Percentiles rank a stretch among this genome's conserved stretches.
Evolutionary conservation across 2,113 vertebrate genomes (phyloP).

Genomic region (Porphyrio hochstetteri): DNA sequence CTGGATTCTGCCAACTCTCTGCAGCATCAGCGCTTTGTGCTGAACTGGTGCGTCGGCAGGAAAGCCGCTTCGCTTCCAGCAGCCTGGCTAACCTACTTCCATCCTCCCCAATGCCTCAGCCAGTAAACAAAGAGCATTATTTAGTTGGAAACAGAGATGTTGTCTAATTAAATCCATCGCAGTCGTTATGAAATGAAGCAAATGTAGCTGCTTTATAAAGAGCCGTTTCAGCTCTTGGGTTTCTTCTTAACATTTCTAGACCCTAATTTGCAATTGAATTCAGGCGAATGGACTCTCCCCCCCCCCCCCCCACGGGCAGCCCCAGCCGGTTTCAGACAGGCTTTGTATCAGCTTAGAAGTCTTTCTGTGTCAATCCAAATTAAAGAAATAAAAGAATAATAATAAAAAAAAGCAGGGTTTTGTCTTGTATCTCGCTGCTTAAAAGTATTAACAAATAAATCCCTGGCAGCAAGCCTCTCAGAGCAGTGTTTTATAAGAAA

Average conservation of each 20-base stretch:
- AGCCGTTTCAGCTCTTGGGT: background rate
- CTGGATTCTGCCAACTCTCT: background rate
- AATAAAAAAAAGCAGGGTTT: background rate
- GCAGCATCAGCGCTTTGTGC: background rate
- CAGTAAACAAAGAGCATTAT: constrained; percentile 37
- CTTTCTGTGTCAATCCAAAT: background rate
- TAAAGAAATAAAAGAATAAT: too few relatives aligned
- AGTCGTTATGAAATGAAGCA: background rate
- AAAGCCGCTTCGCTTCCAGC: background rate
- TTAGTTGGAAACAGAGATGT: constrained; percentile 5
- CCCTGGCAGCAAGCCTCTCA: background rate
- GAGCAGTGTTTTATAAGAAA: background rate
- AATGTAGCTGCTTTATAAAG: background rate
- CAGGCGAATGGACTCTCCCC: background rate
- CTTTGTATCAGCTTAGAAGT: background rate
- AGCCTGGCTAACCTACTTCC: background rate
- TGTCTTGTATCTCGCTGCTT: background rate
- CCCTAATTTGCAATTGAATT: background rate
- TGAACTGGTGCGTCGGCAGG: background rate
- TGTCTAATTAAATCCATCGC: constrained; percentile 28
- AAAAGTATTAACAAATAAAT: background rate
- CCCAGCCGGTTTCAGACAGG: background rate
- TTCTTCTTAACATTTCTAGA: background rate
- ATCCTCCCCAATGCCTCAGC: background rate
- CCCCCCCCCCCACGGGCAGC: background rate